Base-by-base conservation (phyloP, 2,888 invertebrate species). In the Salticus scenicus region DNA sequence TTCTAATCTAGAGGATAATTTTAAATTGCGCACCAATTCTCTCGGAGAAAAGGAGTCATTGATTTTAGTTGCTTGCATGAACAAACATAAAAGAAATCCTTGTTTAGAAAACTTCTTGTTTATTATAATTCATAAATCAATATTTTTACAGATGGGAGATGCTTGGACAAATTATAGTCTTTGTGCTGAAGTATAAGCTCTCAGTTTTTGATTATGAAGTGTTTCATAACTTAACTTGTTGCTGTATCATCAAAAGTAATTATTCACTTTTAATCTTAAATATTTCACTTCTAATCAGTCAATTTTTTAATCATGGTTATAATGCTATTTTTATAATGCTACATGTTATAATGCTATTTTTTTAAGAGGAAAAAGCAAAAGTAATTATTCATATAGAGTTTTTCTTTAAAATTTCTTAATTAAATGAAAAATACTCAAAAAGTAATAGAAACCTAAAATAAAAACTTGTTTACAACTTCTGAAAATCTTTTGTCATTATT, bases 1-100 rank as follows among this genome's bases (percentile, higher is more conserved):
- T 31, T 66, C 64, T 79, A 79, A 72, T 79, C 72, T 72, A n/a
- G 67, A 31, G 72, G 73, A 80, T 80, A 73, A 74, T 80, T 80
- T 73, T 73, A 69, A 80, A 80, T 73, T 72, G 67, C 8, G 14
- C 73, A 37, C 28, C 24, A 41, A 41, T 78, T 70, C 70, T 63
- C 41, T 67, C 30, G 37, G 51, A 67, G 27, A 80, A 57, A 20
- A n/a, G 30, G 27, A 67, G 14, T 67, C 33, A 80, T 80, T 51
- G 73, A 80, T 80, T 80, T 73, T 67, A 47, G 27, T n/a, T 41
- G 67, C 67, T 30, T 73, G 66, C 67, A n/a, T 74, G 73, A 57
- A 4, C 37, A 73, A 63, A 78, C 51, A 74, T 73, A 80, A 24
- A 73, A 73, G 80, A 80, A 80, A 73, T 47, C 80, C 57, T 51